Conservation (phyloP, 2,888 invertebrate species). For the Chrysolina oricalcia region DNA sequence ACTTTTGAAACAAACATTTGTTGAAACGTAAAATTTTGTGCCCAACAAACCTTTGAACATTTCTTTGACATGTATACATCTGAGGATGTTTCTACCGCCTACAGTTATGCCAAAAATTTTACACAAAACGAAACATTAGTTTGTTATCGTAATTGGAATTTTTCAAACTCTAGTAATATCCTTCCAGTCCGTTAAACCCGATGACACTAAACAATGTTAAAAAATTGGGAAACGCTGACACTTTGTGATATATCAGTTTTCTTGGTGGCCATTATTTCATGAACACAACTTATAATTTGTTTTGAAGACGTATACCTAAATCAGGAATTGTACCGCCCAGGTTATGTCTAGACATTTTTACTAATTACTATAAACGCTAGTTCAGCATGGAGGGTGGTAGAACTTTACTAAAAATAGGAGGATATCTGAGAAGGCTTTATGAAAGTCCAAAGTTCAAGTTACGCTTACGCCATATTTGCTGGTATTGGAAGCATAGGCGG, state of each 20-base stretch:
- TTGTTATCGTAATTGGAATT: neutral
- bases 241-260: conserved; percentile 28
- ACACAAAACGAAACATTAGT: too few species aligned
- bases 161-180: neutral
- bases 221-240: conserved; percentile 23
- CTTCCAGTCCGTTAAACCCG: neutral
- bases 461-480: conserved; percentile 20
- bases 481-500: conserved; percentile 10
- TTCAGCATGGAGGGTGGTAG: conserved; percentile 40
- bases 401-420: conserved; percentile 26
- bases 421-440: conserved; percentile 31
- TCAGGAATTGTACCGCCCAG: conserved; percentile 46
- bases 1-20: too few species aligned
- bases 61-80: too few species aligned
- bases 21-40: too few species aligned
- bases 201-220: neutral
- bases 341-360: conserved; percentile 55
- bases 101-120: too few species aligned
- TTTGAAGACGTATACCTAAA: conserved; percentile 44
- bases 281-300: conserved; percentile 48
- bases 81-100: too few species aligned
- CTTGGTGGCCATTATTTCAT: conserved; percentile 27
- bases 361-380: conserved; percentile 52
- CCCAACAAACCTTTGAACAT: too few species aligned
- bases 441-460: conserved; percentile 30